Base-by-base conservation (phyloP, 1,140 invertebrate genomes). In the Epicauta chinensis region DNA sequence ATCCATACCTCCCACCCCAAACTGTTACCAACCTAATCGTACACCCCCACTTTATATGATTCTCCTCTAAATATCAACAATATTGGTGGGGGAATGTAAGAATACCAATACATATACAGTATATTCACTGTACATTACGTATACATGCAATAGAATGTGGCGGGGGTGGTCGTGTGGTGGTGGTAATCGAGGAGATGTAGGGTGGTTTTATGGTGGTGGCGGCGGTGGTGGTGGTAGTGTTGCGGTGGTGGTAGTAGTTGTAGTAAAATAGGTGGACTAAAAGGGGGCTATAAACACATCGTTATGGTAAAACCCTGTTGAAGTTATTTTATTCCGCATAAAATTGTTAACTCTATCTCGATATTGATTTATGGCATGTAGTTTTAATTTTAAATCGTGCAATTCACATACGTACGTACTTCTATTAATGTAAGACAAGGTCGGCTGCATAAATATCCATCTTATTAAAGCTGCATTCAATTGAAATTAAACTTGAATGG, bases 211-310 rank as follows among this genome's bases (percentile, higher is more conserved):
- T 37, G 39, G 37, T 29, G 45, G 51, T 37, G 39, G 37, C 29
- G 17, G 17, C 7, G 2, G 17, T 37, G 52, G 59, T 47, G 57
- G 23, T 23, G 23, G 23, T 23, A 7, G 23, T 23, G 23, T 5
- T 23, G 7, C 7, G 4, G 23, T 23, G 7, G 23, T 23, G 23
- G 23, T 23, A 23, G 23, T 23, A 23, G 7, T n/a, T n/a, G n/a
- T n/a, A n/a, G n/a, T n/a, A n/a, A n/a, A n/a, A n/a, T n/a, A n/a
- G n/a, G n/a, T n/a, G n/a, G n/a, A n/a, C n/a, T n/a, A 23, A 23
- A 3, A 23, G 62, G 65, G 55, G 64, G 60, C 60, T 67, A 69
- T 69, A 67, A 67, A 67, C 67, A 69, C 65, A 53, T 69, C 67
- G 63, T 69, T 67, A 69, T 60, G 64, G 61, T 61, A 67, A 68